Conservation (phyloP, 1,140 invertebrate species). For the Pemphigus obesinymphae region DNA sequence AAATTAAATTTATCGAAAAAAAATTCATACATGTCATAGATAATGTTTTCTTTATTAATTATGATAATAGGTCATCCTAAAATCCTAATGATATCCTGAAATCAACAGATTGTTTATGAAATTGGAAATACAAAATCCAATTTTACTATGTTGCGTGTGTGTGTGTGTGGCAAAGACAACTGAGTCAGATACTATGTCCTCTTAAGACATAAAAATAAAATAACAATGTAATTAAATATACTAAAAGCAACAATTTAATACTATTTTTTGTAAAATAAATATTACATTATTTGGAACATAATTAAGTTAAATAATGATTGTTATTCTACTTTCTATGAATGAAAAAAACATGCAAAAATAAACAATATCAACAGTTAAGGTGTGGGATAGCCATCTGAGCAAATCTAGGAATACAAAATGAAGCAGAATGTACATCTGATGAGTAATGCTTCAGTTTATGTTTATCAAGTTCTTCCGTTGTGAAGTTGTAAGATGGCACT, state of each 20-base stretch:
- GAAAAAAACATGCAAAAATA: not conserved
- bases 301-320: not conserved
- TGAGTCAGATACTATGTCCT: too few relatives aligned
- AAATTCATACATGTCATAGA: too few relatives aligned
- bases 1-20: too few relatives aligned
- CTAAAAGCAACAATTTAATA: constrained; percentile 5
- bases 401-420: constrained; percentile 86
- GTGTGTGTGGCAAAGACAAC: too few relatives aligned
- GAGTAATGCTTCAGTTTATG: constrained; percentile 86
- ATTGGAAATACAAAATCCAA: too few relatives aligned
- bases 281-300: not conserved
- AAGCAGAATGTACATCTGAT: constrained; percentile 71
- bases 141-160: too few relatives aligned
- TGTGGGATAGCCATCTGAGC: constrained; percentile 54
- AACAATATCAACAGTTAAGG: constrained; percentile 21
- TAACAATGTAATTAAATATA: not conserved
- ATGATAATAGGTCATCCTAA: too few relatives aligned
- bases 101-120: too few relatives aligned
- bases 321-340: too few relatives aligned
- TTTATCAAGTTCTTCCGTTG: constrained; percentile 62
- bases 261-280: not conserved
- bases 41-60: too few relatives aligned
- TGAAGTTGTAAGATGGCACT: constrained; percentile 64
- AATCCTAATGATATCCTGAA: too few relatives aligned
- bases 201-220: not conserved